Conservation (phyloP, 2,888 invertebrate genomes). For the Noctuana brunneofusca region DNA sequence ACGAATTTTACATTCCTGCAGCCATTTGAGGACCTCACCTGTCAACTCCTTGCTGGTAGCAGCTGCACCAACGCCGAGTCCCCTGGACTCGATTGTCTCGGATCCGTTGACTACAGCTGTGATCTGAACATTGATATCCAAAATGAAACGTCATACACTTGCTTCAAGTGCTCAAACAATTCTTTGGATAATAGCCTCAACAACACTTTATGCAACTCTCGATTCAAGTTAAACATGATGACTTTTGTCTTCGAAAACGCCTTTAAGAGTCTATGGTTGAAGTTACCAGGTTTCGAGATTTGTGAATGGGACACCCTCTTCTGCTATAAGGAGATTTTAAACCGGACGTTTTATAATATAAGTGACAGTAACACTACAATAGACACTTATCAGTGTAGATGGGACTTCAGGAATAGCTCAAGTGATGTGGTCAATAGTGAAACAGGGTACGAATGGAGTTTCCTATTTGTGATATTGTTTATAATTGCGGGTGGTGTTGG, state of each 20-base stretch:
- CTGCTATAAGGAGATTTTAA: constrained; percentile 58
- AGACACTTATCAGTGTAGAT: constrained; percentile 69
- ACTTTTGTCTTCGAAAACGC: constrained; percentile 70
- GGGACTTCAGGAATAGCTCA: constrained; percentile 59
- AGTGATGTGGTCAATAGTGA: constrained; percentile 48
- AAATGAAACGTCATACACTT: constrained; percentile 75
- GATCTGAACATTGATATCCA: constrained; percentile 68
- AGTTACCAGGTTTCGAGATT: constrained; percentile 58
- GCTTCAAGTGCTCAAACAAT: constrained; percentile 60
- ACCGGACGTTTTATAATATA: constrained; percentile 65
- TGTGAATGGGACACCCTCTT: constrained; percentile 64
- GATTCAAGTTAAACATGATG: constrained; percentile 70
- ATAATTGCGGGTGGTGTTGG: constrained; percentile 95
- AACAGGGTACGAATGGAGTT: constrained; percentile 89
- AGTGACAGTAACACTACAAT: constrained; percentile 50
- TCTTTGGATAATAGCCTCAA: constrained; percentile 58
- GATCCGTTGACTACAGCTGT: constrained; percentile 56
- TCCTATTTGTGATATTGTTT: constrained; percentile 91
- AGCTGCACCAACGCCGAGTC: constrained; percentile 54
- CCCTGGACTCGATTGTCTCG: constrained; percentile 60
- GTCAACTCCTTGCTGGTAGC: constrained; percentile 55
- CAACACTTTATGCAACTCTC: constrained; percentile 64
- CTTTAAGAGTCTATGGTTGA: constrained; percentile 68
- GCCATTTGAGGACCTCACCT: constrained; percentile 63
- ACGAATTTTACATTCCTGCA: constrained; percentile 64